Evolutionary conservation across 37 sponge, comb jelly and placozoan species (phyloP).

Genomic region (Oopsacas minuta): DNA sequence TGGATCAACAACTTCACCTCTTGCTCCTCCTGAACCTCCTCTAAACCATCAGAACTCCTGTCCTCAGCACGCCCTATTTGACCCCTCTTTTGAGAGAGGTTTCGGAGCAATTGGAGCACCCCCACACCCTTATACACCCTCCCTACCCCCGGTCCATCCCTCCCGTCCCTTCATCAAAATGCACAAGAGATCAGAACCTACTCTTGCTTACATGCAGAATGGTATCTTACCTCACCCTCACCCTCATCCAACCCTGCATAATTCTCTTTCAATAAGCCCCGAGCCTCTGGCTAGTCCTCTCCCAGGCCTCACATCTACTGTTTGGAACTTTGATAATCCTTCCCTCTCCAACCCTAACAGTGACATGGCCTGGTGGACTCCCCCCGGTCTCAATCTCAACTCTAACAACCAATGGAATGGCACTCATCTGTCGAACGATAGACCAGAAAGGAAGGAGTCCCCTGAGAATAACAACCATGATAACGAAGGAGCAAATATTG

Average conservation of each 20-base stretch:
- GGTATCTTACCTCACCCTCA: background rate
- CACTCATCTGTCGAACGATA: background rate
- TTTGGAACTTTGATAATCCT: background rate
- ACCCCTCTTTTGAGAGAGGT: background rate
- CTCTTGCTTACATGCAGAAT: background rate
- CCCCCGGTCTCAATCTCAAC: background rate
- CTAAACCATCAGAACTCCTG: background rate
- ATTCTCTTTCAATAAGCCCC: background rate
- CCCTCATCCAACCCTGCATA: background rate
- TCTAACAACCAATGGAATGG: conserved; percentile 12
- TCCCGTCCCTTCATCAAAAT: background rate
- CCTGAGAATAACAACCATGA: background rate
- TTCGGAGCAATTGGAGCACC: background rate
- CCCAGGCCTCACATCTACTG: background rate
- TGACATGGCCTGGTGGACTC: background rate
- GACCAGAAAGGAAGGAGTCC: background rate
- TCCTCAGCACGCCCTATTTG: background rate
- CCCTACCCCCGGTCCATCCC: background rate
- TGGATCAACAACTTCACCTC: background rate
- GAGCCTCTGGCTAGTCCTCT: background rate
- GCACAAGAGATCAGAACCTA: background rate
- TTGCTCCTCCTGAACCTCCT: background rate
- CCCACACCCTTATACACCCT: background rate
- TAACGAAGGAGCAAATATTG: background rate
- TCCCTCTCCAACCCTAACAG: background rate